Conservation (phyloP, 2,113 vertebrate genomes). For the Platysteira castanea region DNA sequence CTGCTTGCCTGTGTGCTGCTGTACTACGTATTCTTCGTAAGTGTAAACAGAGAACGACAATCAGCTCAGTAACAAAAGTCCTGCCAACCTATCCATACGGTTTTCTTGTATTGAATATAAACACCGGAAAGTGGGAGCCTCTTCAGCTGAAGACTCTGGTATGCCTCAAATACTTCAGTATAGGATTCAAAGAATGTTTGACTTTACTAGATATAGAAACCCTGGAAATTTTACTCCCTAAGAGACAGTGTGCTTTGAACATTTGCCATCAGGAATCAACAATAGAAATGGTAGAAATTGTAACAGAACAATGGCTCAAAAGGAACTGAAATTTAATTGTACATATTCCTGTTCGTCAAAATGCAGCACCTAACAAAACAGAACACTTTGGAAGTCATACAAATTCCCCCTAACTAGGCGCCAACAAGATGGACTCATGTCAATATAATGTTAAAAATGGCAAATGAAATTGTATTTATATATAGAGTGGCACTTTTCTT, state of each 20-base stretch:
- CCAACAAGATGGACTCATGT: background rate
- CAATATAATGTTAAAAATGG: background rate
- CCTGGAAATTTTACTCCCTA: background rate
- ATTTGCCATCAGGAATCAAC: background rate
- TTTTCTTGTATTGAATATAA: background rate
- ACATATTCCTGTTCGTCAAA: background rate
- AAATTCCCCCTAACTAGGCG: background rate
- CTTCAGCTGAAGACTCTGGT: background rate
- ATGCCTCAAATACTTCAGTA: slow-evolving; percentile 19
- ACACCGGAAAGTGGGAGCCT: background rate
- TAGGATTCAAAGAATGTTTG: background rate
- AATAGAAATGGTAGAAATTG: background rate
- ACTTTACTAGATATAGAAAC: background rate
- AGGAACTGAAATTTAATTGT: background rate
- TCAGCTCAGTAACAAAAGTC: background rate
- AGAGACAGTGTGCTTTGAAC: background rate
- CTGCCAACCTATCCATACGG: background rate
- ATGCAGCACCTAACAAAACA: background rate
- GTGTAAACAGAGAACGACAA: background rate
- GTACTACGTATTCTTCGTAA: background rate
- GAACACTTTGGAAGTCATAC: background rate
- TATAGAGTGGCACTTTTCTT: background rate
- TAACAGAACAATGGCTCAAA: background rate
- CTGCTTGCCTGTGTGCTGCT: background rate
- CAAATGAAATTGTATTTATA: background rate